phyloP scores from a whole-genome alignment of 2,113 vertebrate species.

The Notechis scutatus region DNA sequence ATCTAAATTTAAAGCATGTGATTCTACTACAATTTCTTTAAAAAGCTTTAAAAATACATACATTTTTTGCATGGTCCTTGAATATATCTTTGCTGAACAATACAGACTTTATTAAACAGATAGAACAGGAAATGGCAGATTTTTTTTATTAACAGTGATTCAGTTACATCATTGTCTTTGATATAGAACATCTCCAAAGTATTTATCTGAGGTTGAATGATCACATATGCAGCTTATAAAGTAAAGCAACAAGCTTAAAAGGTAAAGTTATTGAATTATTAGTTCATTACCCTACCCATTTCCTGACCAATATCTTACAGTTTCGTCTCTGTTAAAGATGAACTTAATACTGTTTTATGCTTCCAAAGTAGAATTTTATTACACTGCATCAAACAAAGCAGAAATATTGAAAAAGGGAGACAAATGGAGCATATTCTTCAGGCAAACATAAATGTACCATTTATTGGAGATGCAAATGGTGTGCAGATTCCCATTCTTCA shows the following conservation, averaged over 20 bases:
- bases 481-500: background rate
- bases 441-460: background rate
- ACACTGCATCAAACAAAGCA: background rate
- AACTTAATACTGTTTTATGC: background rate
- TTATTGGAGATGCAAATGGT: background rate
- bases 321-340: background rate
- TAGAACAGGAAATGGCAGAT: background rate
- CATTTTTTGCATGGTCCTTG: background rate
- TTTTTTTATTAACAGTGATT: background rate
- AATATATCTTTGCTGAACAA: background rate
- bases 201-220: background rate
- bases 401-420: background rate
- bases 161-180: background rate
- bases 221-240: background rate
- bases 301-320: background rate
- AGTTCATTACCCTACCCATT: background rate
- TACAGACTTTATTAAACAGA: background rate
- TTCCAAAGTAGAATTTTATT: background rate
- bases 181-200: background rate
- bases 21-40: no score
- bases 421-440: background rate
- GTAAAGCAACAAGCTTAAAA: background rate
- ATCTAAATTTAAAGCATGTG: background rate
- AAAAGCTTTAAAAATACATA: background rate
- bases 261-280: background rate